Evolutionary conservation across 2,888 invertebrate genomes (phyloP), one percentile per base, ranked within the genome.

Genomic region (Cryptocephalus primarius): DNA sequence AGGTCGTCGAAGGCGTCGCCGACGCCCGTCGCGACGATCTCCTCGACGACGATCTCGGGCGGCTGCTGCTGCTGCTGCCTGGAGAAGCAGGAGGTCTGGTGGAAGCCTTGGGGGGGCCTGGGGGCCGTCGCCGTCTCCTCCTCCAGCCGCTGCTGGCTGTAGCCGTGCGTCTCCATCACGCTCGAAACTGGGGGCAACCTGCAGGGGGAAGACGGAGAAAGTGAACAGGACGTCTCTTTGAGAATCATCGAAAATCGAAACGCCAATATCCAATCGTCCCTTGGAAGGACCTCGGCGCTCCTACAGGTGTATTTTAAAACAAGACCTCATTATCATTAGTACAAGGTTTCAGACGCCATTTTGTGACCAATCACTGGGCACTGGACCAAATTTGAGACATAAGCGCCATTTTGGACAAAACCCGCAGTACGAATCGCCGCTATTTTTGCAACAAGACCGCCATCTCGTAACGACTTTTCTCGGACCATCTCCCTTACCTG

Each of bases 1-100:
- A 75, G 73, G 51, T 75, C 76, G 56, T 77, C 78, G 45, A 75
- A 75, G 33, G 63, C 65, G 51, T 75, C 76, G 56, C 77, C 78
- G 45, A 75, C 75, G 33, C 64, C 65, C n/a, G 11, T 36, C 11
- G 36, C 3, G 46, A 52, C 57, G 34, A 62, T 52, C 10, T 73
- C 71, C 51, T 79, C 79, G 46, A 79, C 74, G 11, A 78, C 71
- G 51, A 79, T 71, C 55, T 63, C 67, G 33, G 70, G 69, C 40
- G 65, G 60, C 58, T 63, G 40, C 22, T 22, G 22, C 22, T 22
- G 13, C 22, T 9, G 14, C 9, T 40, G 40, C 40, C 40, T 40
- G 13, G 8, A 8, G 14, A 39, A 8, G 14, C 13, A 39, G 14
- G 9, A 9, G 2, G 13, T 14, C n/a, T 22, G 57, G 49, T 22